Base-by-base conservation (phyloP, 1,140 invertebrate genomes). In the Orius insidiosus region DNA sequence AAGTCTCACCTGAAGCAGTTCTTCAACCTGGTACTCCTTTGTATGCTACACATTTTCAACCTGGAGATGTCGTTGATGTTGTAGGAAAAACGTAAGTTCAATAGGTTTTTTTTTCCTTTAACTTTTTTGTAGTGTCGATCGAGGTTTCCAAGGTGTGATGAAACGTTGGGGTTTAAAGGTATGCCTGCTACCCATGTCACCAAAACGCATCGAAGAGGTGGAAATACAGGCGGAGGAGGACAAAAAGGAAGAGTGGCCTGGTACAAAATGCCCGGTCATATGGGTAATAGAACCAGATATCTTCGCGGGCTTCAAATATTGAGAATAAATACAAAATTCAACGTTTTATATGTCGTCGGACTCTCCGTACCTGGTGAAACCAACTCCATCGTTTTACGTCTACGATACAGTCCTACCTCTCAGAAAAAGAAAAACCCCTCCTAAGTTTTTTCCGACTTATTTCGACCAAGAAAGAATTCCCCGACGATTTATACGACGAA, bases 131-230 rank as follows among this genome's bases (percentile, higher is more conserved):
- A 90, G 85, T 3, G 77, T 90, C 36, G 80, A 90, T 59, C 72
- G 81, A 59, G 95, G 94, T n/a, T 98, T 98, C 60, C 93, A 98
- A 76, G 95, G 96, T 43, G 95, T 96, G 0, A 84, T 97, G 68
- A 95, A 88, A 67, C 70, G 94, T 18, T 95, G 88, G 76, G 88
- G 34, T 93, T 98, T 58, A 82, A 86, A 60, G 95, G 95, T 47
- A 80, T 85, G 72, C 89, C 85, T 51, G 82, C 82, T 6, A 78
- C 78, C 40, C 92, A 95, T 61, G 74, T 77, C 3, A 98, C 94
- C 1, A 98, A 98, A 72, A 87, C 83, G 14, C 93, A 98, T 63
- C 71, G 94, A 53, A 73, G 89, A 58, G 74, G 79, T 44, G 96
- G 95, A 51, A 82, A 82, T 55, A 90, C 94, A 58, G 92, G 87